A percentile compares a stretch with the other conserved stretches of the same genome.
Evolutionary conservation across 2,888 invertebrate species (phyloP).

Genomic region (Diadromus collaris): DNA sequence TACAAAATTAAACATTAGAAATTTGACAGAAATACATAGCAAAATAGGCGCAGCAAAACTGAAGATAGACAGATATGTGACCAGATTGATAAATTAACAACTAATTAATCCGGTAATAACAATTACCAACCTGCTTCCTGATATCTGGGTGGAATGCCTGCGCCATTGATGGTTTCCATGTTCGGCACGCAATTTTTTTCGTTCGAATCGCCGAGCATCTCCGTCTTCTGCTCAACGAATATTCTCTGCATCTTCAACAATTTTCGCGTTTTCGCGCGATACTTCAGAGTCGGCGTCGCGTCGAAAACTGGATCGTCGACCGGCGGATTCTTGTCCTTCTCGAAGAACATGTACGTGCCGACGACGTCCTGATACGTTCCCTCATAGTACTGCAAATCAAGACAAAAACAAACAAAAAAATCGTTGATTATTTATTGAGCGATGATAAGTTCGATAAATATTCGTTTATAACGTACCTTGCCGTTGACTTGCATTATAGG

Average conservation of each 20-base stretch:
- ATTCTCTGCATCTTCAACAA: constrained; percentile 85
- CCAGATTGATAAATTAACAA: no score
- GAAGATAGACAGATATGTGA: no score
- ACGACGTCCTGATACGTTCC: constrained; percentile 86
- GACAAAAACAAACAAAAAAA: constrained; percentile 9
- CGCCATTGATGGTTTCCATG: constrained; percentile 68
- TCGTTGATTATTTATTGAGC: neutral
- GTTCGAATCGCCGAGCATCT: constrained; percentile 76
- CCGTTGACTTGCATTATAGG: constrained; percentile 87
- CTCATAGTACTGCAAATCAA: constrained; percentile 78
- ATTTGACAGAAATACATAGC: no score
- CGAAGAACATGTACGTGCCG: constrained; percentile 89
- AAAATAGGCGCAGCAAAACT: no score
- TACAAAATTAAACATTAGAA: no score
- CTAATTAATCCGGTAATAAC: no score
- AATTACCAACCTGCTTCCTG: constrained; percentile 70
- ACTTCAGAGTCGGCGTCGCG: constrained; percentile 83
- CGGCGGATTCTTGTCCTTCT: constrained; percentile 82
- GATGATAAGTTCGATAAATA: neutral
- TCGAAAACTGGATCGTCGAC: constrained; percentile 80
- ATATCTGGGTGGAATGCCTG: constrained; percentile 74
- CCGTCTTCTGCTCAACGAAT: constrained; percentile 81
- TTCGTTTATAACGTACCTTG: constrained; percentile 82
- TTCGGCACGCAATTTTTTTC: constrained; percentile 72
- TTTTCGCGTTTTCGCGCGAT: constrained; percentile 85